Percentiles rank a stretch among this genome's conserved stretches.
These are phyloP conservation scores for Eustalomyia histrio DNA, from an alignment of 2,888 invertebrate genomes.

Conservation along the genomic window DNA sequence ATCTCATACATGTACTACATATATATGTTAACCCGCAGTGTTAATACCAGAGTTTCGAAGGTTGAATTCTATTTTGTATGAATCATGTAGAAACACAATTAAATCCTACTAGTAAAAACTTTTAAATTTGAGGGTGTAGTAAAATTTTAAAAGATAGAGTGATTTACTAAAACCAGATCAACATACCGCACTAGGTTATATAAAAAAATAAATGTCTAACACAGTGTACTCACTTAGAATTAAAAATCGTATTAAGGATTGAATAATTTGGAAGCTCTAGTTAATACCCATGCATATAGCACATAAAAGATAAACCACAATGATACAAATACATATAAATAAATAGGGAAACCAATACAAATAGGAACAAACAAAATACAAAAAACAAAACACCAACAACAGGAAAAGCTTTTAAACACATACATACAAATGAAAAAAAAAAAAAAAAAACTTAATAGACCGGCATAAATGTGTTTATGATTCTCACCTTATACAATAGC, in stretches of 20 bases:
- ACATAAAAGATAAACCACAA: slow-evolving; percentile 55
- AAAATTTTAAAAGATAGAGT: too few relatives aligned
- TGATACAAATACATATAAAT: slow-evolving; percentile 41
- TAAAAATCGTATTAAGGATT: too few relatives aligned
- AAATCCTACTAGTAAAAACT: too few relatives aligned
- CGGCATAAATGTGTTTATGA: slow-evolving; percentile 60
- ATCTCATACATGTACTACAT: slow-evolving; percentile 13
- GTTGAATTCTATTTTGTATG: too few relatives aligned
- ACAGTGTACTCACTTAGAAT: too few relatives aligned
- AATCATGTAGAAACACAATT: too few relatives aligned
- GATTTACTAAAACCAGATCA: too few relatives aligned
- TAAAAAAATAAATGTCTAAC: too few relatives aligned
- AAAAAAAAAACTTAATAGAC: slow-evolving; percentile 50
- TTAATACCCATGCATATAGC: slow-evolving; percentile 10
- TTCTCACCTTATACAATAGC: slow-evolving; percentile 60
- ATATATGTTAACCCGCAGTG: slow-evolving; percentile 43
- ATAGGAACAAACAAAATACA: neutral
- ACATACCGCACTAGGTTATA: too few relatives aligned
- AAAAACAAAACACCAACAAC: slow-evolving; percentile 21
- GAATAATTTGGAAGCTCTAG: too few relatives aligned
- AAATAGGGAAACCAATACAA: slow-evolving; percentile 32
- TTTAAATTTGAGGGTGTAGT: too few relatives aligned
- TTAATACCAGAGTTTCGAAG: too few relatives aligned
- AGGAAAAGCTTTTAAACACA: slow-evolving; percentile 32
- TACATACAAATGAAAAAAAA: slow-evolving; percentile 17